Percentiles rank a stretch among this genome's conserved stretches.
These are phyloP conservation scores for Myripristis murdjan DNA, from an alignment of 2,797 vertebrate genomes.

Conservation along the genomic window DNA sequence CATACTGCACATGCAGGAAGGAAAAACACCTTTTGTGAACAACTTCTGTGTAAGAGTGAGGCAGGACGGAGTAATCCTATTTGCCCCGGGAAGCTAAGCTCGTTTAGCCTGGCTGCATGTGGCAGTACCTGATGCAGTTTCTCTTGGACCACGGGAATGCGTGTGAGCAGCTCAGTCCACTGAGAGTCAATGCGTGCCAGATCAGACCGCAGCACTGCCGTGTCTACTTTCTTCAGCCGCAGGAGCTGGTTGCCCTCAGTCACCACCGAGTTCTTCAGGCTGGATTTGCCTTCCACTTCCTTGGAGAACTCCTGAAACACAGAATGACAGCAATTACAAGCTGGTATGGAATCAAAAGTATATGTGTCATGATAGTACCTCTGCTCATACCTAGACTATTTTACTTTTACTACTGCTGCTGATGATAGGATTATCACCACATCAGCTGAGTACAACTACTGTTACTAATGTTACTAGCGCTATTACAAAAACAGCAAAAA, in stretches of 20 bases:
- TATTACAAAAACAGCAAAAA: too few species aligned
- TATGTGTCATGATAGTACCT: neutral
- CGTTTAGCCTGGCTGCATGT: slow-evolving; percentile 39
- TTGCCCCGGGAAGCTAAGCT: slow-evolving; percentile 50
- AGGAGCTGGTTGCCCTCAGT: slow-evolving; percentile 94
- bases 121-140: slow-evolving; percentile 95
- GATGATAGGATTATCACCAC: neutral
- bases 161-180: slow-evolving; percentile 94
- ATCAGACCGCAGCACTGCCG: slow-evolving; percentile 88
- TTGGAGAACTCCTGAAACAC: slow-evolving; percentile 94
- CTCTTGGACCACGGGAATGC: slow-evolving; percentile 95
- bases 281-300: slow-evolving; percentile 94
- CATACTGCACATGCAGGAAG: neutral
- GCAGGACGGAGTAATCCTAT: slow-evolving; percentile 59
- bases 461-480: too few species aligned
- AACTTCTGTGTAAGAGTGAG: slow-evolving; percentile 17
- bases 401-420: neutral
- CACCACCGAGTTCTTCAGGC: slow-evolving; percentile 92
- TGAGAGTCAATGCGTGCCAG: slow-evolving; percentile 91
- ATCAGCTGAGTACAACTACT: neutral
- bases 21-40: slow-evolving; percentile 17
- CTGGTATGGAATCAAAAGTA: neutral
- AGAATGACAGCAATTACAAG: neutral
- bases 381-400: neutral
- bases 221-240: slow-evolving; percentile 95